Evolutionary conservation across 1,140 invertebrate genomes (phyloP).

Genomic region (Tetramorium parvispinum): DNA sequence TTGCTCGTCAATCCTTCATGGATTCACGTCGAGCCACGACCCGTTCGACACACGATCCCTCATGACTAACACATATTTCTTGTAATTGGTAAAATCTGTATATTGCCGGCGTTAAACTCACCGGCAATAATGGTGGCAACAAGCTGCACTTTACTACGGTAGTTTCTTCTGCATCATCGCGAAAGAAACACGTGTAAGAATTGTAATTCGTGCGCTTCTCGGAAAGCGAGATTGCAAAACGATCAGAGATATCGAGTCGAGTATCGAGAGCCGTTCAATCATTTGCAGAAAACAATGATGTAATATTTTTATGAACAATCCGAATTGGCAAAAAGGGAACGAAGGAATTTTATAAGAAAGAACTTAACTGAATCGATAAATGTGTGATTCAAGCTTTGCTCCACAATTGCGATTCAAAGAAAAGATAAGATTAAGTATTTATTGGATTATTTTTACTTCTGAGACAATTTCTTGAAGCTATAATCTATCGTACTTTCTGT

Average conservation of each 20-base stretch:
- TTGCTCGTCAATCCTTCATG: background rate
- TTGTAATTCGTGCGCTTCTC: constrained; percentile 6
- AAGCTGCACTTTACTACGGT: constrained; percentile 12
- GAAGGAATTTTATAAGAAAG: background rate
- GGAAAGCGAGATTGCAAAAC: background rate
- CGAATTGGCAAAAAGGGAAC: background rate
- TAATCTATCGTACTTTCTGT: background rate
- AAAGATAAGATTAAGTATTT: background rate
- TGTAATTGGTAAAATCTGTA: constrained; percentile 18
- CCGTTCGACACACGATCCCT: background rate
- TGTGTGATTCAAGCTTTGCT: background rate
- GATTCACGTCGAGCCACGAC: background rate
- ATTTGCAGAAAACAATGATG: constrained; percentile 36
- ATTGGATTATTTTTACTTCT: background rate
- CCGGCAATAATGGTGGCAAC: constrained; percentile 3
- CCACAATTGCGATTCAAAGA: background rate
- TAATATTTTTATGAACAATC: constrained; percentile 36
- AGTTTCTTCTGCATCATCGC: background rate
- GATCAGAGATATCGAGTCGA: background rate
- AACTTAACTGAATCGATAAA: constrained; percentile 1
- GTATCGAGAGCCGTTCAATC: constrained; percentile 12
- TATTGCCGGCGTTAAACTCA: background rate
- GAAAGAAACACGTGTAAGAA: constrained; percentile 55
- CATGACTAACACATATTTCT: background rate
- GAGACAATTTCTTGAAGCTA: background rate